Percentiles rank a stretch among this genome's conserved stretches.
phyloP scores from a whole-genome alignment of 2,797 vertebrate genomes.

The Silurus lanzhouensis region DNA sequence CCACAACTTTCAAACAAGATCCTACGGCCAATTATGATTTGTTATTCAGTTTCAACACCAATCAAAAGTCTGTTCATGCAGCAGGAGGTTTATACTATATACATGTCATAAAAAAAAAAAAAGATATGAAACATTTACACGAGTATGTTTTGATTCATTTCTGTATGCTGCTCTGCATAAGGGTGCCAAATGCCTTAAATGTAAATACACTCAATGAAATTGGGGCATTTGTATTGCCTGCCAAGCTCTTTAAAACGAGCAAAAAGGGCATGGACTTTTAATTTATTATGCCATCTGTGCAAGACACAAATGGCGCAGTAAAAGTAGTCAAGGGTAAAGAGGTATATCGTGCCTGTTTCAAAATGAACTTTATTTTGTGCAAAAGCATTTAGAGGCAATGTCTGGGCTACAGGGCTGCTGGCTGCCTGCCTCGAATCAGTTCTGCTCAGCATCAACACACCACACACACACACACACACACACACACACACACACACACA shows the following conservation, averaged over 20 bases:
- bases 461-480: constrained; percentile 19
- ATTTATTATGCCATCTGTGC: background rate
- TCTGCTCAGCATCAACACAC: constrained; percentile 53
- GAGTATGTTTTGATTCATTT: background rate
- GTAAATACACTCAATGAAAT: background rate
- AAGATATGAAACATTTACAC: background rate
- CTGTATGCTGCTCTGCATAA: background rate
- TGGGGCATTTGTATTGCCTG: too few relatives aligned
- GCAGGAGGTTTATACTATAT: background rate
- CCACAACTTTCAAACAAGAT: background rate
- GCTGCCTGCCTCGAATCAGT: constrained; percentile 48
- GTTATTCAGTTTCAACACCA: background rate
- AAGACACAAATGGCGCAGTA: background rate
- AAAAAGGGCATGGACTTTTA: background rate
- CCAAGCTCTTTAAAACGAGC: background rate
- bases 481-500: constrained; percentile 21
- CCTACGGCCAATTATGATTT: background rate
- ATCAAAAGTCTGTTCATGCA: background rate
- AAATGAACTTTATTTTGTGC: constrained; percentile 7
- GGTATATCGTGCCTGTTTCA: background rate
- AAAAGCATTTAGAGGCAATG: constrained; percentile 8
- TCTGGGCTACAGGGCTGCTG: constrained; percentile 32
- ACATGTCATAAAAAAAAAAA: background rate
- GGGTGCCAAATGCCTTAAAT: background rate
- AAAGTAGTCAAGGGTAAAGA: background rate